phyloP scores from a whole-genome alignment of 2,797 vertebrate genomes.

The Chromobotia macracanthus region DNA sequence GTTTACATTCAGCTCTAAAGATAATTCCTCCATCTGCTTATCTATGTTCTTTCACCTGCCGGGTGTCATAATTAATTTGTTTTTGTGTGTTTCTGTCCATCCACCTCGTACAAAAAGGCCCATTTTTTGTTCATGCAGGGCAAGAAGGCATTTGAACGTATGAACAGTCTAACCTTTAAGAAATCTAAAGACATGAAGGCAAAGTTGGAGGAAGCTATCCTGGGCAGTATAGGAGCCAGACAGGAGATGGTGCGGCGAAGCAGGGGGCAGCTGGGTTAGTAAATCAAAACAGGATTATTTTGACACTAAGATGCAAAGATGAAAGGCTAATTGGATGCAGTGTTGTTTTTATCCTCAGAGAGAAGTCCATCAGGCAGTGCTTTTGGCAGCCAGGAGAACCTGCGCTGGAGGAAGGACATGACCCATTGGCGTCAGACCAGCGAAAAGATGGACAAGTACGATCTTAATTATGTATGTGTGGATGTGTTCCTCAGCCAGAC shows the following conservation, averaged over 20 bases:
- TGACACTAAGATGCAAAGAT: background rate
- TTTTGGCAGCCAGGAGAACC: conserved; percentile 97
- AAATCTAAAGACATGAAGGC: conserved; percentile 99
- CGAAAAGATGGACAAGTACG: conserved; percentile 98
- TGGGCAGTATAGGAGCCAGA: conserved; percentile 95
- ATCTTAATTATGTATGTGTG: background rate
- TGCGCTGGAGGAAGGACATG: conserved; percentile 99
- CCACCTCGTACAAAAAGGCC: conserved; percentile 68
- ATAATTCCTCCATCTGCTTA: background rate
- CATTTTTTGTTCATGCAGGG: conserved; percentile 89
- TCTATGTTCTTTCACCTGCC: background rate
- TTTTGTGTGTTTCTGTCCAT: conserved; percentile 61
- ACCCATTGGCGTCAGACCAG: conserved; percentile 99
- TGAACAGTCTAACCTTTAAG: conserved; percentile 99
- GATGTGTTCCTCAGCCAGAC: background rate
- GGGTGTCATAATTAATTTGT: conserved; percentile 24
- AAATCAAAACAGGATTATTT: background rate
- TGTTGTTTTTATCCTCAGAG: conserved; percentile 75
- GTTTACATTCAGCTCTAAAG: background rate
- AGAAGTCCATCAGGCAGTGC: conserved; percentile 97
- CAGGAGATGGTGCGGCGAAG: conserved; percentile 99
- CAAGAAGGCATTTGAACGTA: conserved; percentile 97
- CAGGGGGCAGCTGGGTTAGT: conserved; percentile 91
- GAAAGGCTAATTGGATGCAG: background rate
- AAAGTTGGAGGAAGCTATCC: conserved; percentile 97